Evolutionary conservation across 1,140 invertebrate species (phyloP).

Genomic region (Sitophilus oryzae): DNA sequence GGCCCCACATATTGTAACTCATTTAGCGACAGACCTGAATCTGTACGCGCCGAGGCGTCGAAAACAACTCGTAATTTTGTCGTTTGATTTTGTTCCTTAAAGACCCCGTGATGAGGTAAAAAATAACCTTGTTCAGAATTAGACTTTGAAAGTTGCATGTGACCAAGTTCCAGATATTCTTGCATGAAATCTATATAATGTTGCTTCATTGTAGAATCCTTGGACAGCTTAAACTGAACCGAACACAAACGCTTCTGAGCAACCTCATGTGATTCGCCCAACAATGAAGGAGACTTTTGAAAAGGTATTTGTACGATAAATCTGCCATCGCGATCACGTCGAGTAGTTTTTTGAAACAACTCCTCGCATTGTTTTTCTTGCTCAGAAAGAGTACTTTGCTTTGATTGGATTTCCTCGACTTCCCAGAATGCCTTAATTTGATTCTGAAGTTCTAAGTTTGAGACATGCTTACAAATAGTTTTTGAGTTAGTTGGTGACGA

Average conservation of each 20-base stretch:
- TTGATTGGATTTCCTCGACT: conserved; percentile 12
- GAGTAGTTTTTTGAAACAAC: conserved; percentile 13
- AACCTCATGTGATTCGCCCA: conserved; percentile 9
- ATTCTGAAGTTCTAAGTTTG: too few species aligned
- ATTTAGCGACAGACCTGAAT: conserved; percentile 36
- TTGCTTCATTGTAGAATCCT: background rate
- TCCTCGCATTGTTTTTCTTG: conserved; percentile 13
- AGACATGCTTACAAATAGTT: too few species aligned
- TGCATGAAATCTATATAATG: background rate
- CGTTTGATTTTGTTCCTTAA: conserved; percentile 4
- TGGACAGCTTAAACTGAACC: background rate
- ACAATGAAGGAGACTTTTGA: background rate
- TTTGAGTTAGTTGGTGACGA: too few species aligned
- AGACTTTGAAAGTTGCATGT: background rate
- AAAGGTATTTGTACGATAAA: conserved; percentile 15
- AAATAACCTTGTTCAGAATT: conserved; percentile 3
- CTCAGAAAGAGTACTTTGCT: background rate
- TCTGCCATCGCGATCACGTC: conserved; percentile 1
- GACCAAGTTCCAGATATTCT: conserved; percentile 9
- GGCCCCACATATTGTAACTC: conserved; percentile 9
- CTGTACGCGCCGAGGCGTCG: conserved; percentile 38
- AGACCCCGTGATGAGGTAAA: conserved; percentile 11
- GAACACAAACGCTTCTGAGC: background rate
- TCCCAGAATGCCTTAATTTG: too few species aligned
- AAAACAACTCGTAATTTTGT: conserved; percentile 38